Percentiles rank a stretch among this genome's conserved stretches.
phyloP scores from a whole-genome alignment of 2,888 invertebrate genomes.

The Drosophila prolongata region DNA sequence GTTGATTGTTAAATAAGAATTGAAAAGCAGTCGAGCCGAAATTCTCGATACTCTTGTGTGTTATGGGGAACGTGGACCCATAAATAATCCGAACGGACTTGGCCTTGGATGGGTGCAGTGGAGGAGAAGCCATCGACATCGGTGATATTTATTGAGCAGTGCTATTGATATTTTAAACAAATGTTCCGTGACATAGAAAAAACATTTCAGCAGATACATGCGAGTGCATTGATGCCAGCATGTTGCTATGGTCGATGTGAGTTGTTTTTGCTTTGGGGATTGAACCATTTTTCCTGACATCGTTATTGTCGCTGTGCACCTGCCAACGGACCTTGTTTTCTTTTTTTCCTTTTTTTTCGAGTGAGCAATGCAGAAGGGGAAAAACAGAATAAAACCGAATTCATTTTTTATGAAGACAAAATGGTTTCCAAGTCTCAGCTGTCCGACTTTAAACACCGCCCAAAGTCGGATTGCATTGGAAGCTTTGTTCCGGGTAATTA shows the following conservation, averaged over 20 bases:
- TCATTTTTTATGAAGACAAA: slow-evolving; percentile 36
- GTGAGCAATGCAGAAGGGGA: slow-evolving; percentile 3
- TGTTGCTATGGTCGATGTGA: slow-evolving; percentile 12
- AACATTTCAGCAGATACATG: slow-evolving; percentile 11
- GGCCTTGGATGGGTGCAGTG: slow-evolving; percentile 1
- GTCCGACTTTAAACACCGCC: slow-evolving; percentile 4
- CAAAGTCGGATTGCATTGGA: neutral
- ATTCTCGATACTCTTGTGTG: neutral
- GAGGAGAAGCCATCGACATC: slow-evolving; percentile 15
- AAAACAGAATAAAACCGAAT: slow-evolving; percentile 19
- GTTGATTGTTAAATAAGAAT: slow-evolving; percentile 1
- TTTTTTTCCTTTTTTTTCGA: slow-evolving; percentile 4
- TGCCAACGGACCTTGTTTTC: slow-evolving; percentile 44
- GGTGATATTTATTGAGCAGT: slow-evolving; percentile 26
- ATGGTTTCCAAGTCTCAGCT: slow-evolving; percentile 31
- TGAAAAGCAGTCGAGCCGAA: slow-evolving; percentile 18
- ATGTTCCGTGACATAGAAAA: slow-evolving; percentile 35
- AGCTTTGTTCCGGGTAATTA: slow-evolving; percentile 12
- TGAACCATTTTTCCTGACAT: slow-evolving; percentile 39
- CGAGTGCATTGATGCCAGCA: slow-evolving; percentile 9
- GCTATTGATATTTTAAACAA: slow-evolving; percentile 42
- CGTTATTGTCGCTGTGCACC: slow-evolving; percentile 37
- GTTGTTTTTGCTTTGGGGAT: slow-evolving; percentile 31
- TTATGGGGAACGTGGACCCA: neutral
- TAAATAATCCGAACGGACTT: slow-evolving; percentile 24